Evolutionary conservation across 2,113 vertebrate genomes (phyloP).

Genomic region (Pleuronectes platessa): DNA sequence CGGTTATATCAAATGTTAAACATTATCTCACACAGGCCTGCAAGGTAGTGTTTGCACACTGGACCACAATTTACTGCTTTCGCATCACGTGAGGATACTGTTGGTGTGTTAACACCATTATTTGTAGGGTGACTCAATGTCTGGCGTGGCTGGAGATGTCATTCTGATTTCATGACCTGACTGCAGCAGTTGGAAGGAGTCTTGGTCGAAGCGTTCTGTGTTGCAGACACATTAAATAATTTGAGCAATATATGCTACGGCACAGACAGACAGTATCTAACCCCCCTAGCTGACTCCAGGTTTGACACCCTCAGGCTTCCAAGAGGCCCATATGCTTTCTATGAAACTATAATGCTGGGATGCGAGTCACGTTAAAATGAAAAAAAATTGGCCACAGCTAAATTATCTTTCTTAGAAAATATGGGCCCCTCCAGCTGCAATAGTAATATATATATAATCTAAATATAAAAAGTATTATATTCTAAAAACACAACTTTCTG

Average conservation of each 20-base stretch:
- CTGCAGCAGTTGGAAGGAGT: constrained; percentile 1
- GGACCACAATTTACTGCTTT: constrained; percentile 7
- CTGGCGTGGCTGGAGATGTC: constrained; percentile 36
- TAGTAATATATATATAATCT: too few relatives aligned
- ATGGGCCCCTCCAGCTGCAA: too few relatives aligned
- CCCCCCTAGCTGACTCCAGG: constrained; percentile 6
- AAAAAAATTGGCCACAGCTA: not conserved
- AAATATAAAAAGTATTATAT: too few relatives aligned
- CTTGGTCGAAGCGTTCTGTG: constrained; percentile 24
- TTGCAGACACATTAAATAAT: constrained; percentile 20
- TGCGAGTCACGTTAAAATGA: constrained; percentile 15
- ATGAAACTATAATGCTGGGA: constrained; percentile 1
- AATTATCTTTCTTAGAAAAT: too few relatives aligned
- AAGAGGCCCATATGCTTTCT: constrained; percentile 23
- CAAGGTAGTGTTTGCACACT: constrained; percentile 9
- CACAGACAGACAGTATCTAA: not conserved
- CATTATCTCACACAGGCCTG: constrained; percentile 20
- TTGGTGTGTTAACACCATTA: constrained; percentile 31
- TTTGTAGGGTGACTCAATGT: constrained; percentile 46
- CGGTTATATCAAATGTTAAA: constrained; percentile 14
- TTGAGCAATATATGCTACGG: constrained; percentile 27
- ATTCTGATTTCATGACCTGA: constrained; percentile 32
- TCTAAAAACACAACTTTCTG: too few relatives aligned
- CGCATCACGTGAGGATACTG: constrained; percentile 15
- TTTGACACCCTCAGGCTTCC: constrained; percentile 14